Evolutionary conservation across 2,113 vertebrate species (phyloP).

Genomic region (Hemiprocne comata): DNA sequence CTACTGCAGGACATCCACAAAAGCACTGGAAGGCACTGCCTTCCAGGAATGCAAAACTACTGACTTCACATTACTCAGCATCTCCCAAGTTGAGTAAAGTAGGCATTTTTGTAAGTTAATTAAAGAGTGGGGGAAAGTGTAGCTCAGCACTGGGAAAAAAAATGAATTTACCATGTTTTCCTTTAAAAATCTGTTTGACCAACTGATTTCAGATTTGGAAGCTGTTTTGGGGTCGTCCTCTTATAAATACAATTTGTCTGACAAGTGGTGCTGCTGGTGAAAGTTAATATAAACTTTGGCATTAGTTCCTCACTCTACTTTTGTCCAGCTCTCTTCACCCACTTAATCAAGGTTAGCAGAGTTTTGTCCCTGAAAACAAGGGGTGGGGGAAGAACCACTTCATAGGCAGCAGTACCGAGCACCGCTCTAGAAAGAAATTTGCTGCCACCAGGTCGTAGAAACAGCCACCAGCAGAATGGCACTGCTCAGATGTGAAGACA

Average conservation of each 20-base stretch:
- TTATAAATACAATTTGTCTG: neutral
- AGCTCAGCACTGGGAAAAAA: neutral
- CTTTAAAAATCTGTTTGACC: neutral
- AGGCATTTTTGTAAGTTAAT: constrained; percentile 26
- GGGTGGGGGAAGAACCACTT: neutral
- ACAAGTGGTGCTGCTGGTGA: neutral
- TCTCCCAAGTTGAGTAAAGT: neutral
- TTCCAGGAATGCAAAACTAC: constrained; percentile 26
- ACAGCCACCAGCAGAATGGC: neutral
- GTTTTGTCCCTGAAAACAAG: neutral
- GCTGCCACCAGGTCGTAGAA: neutral
- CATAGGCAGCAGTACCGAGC: fast-evolving
- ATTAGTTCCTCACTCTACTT: neutral
- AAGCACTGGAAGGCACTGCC: neutral
- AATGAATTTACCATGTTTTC: neutral
- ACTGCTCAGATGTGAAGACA: neutral
- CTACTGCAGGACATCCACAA: neutral
- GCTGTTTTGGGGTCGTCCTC: neutral
- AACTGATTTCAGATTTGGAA: neutral
- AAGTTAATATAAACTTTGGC: neutral
- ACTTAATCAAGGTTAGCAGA: neutral
- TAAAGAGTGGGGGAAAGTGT: neutral
- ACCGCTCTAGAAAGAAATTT: neutral
- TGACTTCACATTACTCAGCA: constrained; percentile 12
- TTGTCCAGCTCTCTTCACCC: neutral